phyloP scores from a whole-genome alignment of 2,113 vertebrate species.

The Ptychochromis oligacanthus region DNA sequence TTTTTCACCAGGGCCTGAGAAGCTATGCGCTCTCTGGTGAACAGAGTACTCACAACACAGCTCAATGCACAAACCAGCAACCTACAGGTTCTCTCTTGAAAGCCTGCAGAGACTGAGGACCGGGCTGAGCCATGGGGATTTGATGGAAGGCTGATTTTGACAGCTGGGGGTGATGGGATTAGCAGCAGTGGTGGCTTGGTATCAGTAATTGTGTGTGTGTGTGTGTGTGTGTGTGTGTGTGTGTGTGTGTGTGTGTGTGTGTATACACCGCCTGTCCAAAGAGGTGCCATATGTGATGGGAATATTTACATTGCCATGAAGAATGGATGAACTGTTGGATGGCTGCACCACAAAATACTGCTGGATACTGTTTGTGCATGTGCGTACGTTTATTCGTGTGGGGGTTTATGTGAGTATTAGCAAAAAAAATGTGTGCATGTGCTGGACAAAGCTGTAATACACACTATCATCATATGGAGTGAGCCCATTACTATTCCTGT shows the following conservation, averaged over 20 bases:
- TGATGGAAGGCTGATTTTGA: constrained; percentile 65
- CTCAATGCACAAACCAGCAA: constrained; percentile 33
- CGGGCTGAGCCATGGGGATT: constrained; percentile 37
- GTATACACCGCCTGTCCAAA: constrained; percentile 33
- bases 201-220: constrained; percentile 56
- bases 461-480: constrained; percentile 54
- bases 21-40: neutral
- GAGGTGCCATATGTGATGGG: constrained; percentile 55
- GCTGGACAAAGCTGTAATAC: constrained; percentile 51
- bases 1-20: neutral
- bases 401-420: neutral
- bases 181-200: constrained; percentile 58
- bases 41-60: constrained; percentile 9
- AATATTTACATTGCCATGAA: constrained; percentile 49
- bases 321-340: constrained; percentile 22
- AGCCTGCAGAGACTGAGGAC: constrained; percentile 49
- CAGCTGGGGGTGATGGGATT: constrained; percentile 75
- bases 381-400: neutral
- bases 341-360: constrained; percentile 21
- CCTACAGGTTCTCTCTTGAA: constrained; percentile 57
- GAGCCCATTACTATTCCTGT: constrained; percentile 82
- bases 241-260: constrained; percentile 22
- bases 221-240: constrained; percentile 17
- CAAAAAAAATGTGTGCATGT: neutral
- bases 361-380: neutral